Evolutionary conservation across 2,888 invertebrate genomes (phyloP).

Genomic region (Hyalella azteca): DNA sequence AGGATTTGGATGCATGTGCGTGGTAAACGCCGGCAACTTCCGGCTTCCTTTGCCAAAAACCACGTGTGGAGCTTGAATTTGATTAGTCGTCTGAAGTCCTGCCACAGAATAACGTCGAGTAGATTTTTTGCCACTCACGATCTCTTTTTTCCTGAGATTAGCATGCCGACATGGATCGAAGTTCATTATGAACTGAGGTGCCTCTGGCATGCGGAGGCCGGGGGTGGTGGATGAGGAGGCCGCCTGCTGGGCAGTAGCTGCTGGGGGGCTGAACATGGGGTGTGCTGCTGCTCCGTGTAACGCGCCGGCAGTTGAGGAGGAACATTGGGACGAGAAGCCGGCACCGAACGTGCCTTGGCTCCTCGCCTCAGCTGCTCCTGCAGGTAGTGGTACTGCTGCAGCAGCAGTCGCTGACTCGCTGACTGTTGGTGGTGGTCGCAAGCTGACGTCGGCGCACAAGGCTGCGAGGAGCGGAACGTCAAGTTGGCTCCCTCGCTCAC

Average conservation of each 20-base stretch:
- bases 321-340: too few relatives aligned
- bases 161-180: constrained; percentile 22
- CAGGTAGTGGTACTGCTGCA: constrained; percentile 34
- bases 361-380: constrained; percentile 31
- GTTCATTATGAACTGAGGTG: constrained; percentile 28
- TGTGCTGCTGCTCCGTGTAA: neutral
- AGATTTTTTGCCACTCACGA: constrained; percentile 20
- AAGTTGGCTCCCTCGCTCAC: constrained; percentile 86
- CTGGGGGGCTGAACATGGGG: neutral
- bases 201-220: neutral
- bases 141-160: constrained; percentile 1
- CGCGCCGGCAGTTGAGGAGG: neutral
- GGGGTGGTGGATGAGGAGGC: neutral
- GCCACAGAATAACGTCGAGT: constrained; percentile 51
- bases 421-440: constrained; percentile 62
- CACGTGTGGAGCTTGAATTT: constrained; percentile 49
- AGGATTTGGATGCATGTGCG: constrained; percentile 37
- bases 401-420: neutral
- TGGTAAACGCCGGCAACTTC: constrained; percentile 47
- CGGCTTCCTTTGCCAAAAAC: constrained; percentile 39
- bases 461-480: constrained; percentile 92
- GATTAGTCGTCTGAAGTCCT: constrained; percentile 56
- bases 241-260: neutral
- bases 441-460: constrained; percentile 87
- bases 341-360: neutral